Percentiles rank a stretch among this genome's conserved stretches.
These are phyloP conservation scores for Caenorhabditis sulstoni DNA, from an alignment of 2,888 invertebrate species.

Conservation along the genomic window DNA sequence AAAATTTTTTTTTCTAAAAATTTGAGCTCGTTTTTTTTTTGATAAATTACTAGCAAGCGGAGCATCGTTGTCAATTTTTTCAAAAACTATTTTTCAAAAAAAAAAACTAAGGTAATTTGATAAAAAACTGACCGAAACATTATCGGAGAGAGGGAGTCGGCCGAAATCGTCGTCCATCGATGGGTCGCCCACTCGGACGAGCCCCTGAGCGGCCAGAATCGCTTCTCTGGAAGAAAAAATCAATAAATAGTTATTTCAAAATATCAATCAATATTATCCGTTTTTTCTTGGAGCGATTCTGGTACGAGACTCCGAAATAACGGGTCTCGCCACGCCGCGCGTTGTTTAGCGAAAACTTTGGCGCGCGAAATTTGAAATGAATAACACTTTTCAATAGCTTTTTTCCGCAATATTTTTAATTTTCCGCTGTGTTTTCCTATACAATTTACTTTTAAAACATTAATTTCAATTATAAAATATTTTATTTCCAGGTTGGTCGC, in stretches of 20 bases:
- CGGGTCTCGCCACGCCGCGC: no score
- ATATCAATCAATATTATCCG: slow-evolving; percentile 79
- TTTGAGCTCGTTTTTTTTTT: neutral
- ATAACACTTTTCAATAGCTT: no score
- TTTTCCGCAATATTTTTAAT: no score
- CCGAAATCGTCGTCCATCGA: slow-evolving; percentile 81
- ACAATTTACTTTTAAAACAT: no score
- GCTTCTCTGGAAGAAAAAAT: slow-evolving; percentile 85
- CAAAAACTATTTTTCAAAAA: slow-evolving; percentile 5
- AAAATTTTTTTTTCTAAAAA: neutral
- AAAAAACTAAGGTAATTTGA: neutral
- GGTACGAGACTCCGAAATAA: no score
- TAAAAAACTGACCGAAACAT: slow-evolving; percentile 62
- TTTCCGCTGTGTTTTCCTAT: no score
- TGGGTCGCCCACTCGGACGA: slow-evolving; percentile 96
- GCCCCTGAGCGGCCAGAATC: slow-evolving; percentile 92
- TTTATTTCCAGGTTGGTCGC: no score
- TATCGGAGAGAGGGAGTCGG: slow-evolving; percentile 68
- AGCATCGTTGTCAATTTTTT: neutral
- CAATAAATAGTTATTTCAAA: neutral
- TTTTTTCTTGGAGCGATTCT: no score
- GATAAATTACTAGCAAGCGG: neutral
- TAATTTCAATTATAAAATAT: no score
- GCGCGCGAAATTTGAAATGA: no score
- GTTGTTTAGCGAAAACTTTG: no score